Evolutionary conservation across 2,888 invertebrate species (phyloP).

Genomic region (Cenopis cana): DNA sequence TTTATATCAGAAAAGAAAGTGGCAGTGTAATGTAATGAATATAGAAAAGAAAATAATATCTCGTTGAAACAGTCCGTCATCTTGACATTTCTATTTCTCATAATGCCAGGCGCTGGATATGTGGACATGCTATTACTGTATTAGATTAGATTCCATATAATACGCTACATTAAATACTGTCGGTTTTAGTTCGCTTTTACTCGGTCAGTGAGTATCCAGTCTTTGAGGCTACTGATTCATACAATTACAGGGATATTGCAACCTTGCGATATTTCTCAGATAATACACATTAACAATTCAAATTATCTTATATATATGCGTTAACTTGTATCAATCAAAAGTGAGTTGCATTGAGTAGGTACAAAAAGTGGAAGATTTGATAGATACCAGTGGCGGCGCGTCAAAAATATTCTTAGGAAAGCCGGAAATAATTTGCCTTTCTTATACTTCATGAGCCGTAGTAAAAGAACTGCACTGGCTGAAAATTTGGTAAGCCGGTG

Average conservation of each 20-base stretch:
- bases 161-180: conserved; percentile 16
- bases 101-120: conserved; percentile 13
- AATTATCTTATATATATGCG: conserved; percentile 1
- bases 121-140: conserved; percentile 32
- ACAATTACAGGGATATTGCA: conserved; percentile 26
- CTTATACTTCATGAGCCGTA: no score
- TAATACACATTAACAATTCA: conserved; percentile 31
- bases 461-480: no score
- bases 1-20: conserved; percentile 43
- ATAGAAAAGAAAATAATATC: conserved; percentile 41
- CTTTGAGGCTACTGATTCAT: conserved; percentile 27
- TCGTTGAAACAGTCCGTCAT: conserved; percentile 36
- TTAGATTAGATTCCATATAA: conserved; percentile 35
- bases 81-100: conserved; percentile 40
- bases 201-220: conserved; percentile 36
- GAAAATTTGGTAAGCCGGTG: no score
- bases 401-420: no score
- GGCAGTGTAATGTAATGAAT: conserved; percentile 41
- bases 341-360: background rate
- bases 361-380: background rate
- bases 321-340: background rate
- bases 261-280: conserved; percentile 20
- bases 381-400: no score
- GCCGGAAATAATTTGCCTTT: no score
- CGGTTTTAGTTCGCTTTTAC: conserved; percentile 37